Conservation (phyloP, 2,888 invertebrate genomes). For the Ophraella communa region DNA sequence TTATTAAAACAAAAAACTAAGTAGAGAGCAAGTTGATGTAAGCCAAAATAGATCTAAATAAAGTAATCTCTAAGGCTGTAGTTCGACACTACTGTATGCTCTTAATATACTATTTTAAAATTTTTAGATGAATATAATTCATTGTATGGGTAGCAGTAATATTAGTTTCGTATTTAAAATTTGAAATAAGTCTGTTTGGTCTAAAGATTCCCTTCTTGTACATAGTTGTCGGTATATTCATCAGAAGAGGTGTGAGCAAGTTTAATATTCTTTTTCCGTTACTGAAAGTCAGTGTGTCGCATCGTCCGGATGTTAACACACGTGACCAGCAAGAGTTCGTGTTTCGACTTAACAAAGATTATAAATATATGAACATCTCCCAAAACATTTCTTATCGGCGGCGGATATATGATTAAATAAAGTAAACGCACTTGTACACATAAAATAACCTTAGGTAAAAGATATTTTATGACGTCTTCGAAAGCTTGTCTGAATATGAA, state of each 20-base stretch:
- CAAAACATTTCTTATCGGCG: slow-evolving; percentile 40
- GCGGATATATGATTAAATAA: slow-evolving; percentile 32
- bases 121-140: no score
- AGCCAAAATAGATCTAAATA: no score
- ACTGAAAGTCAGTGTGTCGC: slow-evolving; percentile 60
- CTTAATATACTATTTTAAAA: no score
- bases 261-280: slow-evolving; percentile 52
- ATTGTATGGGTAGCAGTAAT: no score
- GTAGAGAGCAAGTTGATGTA: no score
- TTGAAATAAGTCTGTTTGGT: background rate
- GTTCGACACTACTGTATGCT: no score
- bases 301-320: slow-evolving; percentile 54
- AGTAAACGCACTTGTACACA: background rate
- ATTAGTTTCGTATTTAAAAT: background rate
- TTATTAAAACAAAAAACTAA: no score
- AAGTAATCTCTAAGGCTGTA: no score
- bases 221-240: slow-evolving; percentile 32
- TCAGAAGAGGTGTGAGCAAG: slow-evolving; percentile 35
- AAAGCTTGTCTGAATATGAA: background rate
- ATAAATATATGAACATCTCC: slow-evolving; percentile 31
- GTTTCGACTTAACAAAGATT: slow-evolving; percentile 48
- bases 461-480: background rate
- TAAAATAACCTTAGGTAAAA: background rate
- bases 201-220: slow-evolving; percentile 20
- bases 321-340: slow-evolving; percentile 58